Conservation (phyloP, 64 coral and sea anemone species). For the Hydrozoanthus tunicans region DNA sequence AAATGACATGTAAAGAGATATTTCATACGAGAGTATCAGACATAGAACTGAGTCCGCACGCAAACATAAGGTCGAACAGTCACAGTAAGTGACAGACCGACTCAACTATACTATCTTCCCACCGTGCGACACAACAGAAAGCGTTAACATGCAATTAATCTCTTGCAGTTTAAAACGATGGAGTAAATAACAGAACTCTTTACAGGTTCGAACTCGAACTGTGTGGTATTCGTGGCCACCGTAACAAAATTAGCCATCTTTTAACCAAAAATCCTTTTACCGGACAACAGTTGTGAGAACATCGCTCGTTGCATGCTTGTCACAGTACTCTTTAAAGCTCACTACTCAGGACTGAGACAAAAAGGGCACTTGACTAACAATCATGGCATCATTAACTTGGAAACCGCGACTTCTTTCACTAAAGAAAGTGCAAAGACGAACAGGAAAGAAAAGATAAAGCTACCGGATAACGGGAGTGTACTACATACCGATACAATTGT, state of each 20-base stretch:
- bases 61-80: background rate
- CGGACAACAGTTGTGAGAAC: slow-evolving; percentile 43
- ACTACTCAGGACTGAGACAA: background rate
- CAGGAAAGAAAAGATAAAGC: slow-evolving; percentile 50
- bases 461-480: slow-evolving; percentile 14
- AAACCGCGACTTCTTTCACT: slow-evolving; percentile 39
- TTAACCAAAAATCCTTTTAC: slow-evolving; percentile 9
- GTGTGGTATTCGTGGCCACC: background rate
- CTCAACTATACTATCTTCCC: background rate
- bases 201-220: background rate
- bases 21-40: background rate
- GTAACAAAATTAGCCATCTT: slow-evolving; percentile 18
- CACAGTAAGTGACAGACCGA: background rate
- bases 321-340: slow-evolving; percentile 29
- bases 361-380: slow-evolving; percentile 3
- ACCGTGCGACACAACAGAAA: slow-evolving; percentile 10
- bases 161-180: slow-evolving; percentile 56
- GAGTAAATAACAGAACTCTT: slow-evolving; percentile 21
- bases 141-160: slow-evolving; percentile 37
- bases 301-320: slow-evolving; percentile 2
- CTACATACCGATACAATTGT: slow-evolving; percentile 97
- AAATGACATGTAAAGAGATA: background rate
- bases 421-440: slow-evolving; percentile 18
- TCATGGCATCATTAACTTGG: background rate
- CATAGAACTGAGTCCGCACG: background rate